A percentile compares a stretch with the other conserved stretches of the same genome.
phyloP scores from a whole-genome alignment of 2,888 invertebrate genomes.

The Ectobius pallidus region DNA sequence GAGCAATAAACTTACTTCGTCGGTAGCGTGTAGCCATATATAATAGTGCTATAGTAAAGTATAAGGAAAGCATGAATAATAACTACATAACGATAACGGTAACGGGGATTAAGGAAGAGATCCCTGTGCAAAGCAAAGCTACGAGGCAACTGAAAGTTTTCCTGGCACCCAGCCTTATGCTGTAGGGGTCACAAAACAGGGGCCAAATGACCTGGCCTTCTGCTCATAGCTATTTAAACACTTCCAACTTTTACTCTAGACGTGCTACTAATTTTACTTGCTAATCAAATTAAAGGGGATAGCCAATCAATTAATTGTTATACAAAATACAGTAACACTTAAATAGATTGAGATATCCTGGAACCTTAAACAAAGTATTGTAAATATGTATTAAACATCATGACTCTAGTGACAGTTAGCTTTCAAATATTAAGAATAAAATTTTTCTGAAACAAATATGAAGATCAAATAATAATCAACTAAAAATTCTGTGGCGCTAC shows the following conservation, averaged over 20 bases:
- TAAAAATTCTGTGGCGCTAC: no score
- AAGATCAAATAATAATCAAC: no score
- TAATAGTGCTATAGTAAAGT: background rate
- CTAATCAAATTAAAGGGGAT: conserved; percentile 30
- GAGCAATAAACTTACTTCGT: conserved; percentile 20
- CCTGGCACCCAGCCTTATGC: conserved; percentile 40
- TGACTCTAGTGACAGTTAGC: no score
- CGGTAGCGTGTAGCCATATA: background rate
- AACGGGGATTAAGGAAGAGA: conserved; percentile 2
- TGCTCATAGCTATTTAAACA: conserved; percentile 42
- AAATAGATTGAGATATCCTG: no score
- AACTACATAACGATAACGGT: background rate
- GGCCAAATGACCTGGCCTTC: conserved; percentile 42
- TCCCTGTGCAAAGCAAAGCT: conserved; percentile 45
- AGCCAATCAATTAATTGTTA: no score
- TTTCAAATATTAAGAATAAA: no score
- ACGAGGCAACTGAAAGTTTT: conserved; percentile 42
- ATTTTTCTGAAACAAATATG: no score
- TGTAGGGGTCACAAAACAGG: conserved; percentile 39
- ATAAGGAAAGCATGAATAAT: no score
- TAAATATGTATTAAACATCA: no score
- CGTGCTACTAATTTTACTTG: conserved; percentile 43
- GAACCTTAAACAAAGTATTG: no score
- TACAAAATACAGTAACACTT: no score
- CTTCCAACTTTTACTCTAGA: conserved; percentile 37